Percentiles rank a stretch among this genome's conserved stretches.
Conservation (phyloP, 1,140 invertebrate species). For the Caenorhabditis remanei region DNA sequence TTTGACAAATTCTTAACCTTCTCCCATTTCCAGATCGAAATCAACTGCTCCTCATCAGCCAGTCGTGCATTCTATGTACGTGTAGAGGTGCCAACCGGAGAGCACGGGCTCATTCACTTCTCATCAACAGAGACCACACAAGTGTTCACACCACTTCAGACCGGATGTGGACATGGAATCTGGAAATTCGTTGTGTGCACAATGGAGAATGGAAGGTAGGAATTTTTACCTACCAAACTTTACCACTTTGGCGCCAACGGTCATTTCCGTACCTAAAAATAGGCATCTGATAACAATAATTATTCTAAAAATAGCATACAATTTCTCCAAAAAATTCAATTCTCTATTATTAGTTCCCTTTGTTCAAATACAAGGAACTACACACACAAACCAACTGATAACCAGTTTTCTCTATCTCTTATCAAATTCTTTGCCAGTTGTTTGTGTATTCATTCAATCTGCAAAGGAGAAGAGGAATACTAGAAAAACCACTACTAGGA, state of each 20-base stretch:
- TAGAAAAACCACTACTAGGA: no score
- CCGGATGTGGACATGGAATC: constrained; percentile 46
- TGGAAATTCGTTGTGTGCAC: constrained; percentile 43
- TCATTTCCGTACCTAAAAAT: not conserved
- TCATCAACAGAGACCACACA: not conserved
- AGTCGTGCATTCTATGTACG: not conserved
- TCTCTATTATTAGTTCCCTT: no score
- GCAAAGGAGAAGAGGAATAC: no score
- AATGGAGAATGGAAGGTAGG: constrained; percentile 46
- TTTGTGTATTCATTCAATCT: no score
- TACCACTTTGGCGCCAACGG: no score
- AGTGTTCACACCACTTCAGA: constrained; percentile 17
- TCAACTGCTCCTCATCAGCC: constrained; percentile 39
- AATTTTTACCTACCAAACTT: not conserved
- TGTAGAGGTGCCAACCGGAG: constrained; percentile 26
- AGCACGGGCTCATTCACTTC: constrained; percentile 17
- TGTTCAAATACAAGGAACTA: no score
- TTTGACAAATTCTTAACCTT: not conserved
- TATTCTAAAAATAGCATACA: no score
- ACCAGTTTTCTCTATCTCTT: no score
- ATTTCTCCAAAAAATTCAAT: no score
- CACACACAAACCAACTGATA: no score
- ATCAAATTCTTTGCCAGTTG: no score
- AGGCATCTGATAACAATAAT: no score
- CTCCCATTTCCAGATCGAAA: constrained; percentile 12